Conservation (phyloP, 2,113 vertebrate genomes). For the Odontesthes bonariensis region DNA sequence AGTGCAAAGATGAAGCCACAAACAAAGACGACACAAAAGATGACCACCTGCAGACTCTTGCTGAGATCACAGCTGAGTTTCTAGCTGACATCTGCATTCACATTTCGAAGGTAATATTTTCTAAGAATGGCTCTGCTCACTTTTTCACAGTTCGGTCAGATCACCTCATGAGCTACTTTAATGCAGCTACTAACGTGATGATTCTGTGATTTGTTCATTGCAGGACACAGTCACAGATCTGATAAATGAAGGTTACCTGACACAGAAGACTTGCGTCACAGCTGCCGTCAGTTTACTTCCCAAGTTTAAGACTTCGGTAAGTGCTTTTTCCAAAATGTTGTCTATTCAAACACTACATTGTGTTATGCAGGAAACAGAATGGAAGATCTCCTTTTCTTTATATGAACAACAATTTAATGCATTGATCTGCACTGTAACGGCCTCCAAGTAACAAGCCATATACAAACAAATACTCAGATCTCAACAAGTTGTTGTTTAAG, state of each 20-base stretch:
- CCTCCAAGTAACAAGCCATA: too few species aligned
- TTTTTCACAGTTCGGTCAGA: neutral
- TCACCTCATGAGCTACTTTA: neutral
- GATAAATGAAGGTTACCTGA: constrained; percentile 87
- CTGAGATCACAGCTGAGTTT: constrained; percentile 90
- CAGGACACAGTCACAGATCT: constrained; percentile 87
- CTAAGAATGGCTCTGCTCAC: neutral
- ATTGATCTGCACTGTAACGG: neutral
- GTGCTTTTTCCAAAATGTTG: constrained; percentile 54
- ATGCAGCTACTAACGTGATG: neutral
- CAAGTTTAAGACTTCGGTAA: constrained; percentile 85
- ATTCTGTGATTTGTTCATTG: constrained; percentile 23
- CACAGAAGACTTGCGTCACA: constrained; percentile 84
- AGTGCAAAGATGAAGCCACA: constrained; percentile 72
- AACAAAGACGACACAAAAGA: constrained; percentile 72
- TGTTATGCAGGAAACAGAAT: neutral
- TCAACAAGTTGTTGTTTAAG: too few species aligned
- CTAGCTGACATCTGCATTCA: constrained; percentile 87
- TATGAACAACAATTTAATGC: neutral
- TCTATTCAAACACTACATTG: neutral
- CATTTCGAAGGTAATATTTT: constrained; percentile 76
- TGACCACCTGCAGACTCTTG: constrained; percentile 88
- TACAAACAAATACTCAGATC: too few species aligned
- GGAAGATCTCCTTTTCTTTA: neutral
- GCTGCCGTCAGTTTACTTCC: constrained; percentile 86